These are phyloP conservation scores for Spongilla lacustris DNA, from an alignment of 37 sponge, comb jelly and placozoan species.

Conservation along the genomic window DNA sequence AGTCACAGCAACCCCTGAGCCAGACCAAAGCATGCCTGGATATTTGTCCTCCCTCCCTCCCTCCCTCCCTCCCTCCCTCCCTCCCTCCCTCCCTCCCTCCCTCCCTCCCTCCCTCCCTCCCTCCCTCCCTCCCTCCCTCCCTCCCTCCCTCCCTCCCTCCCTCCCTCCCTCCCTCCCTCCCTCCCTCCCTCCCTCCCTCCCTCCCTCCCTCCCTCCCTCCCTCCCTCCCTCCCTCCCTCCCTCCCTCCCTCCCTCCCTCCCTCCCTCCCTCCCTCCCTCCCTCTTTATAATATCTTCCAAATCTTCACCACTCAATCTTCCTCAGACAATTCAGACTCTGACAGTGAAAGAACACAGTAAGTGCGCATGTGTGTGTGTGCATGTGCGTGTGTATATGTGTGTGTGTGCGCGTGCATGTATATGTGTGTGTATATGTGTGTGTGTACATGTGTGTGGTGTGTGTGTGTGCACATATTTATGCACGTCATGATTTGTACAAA, in stretches of 20 bases:
- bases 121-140: not conserved
- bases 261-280: not conserved
- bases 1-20: no score
- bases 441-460: not conserved
- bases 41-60: constrained; percentile 4
- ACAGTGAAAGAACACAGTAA: not conserved
- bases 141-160: not conserved
- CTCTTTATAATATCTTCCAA: not conserved
- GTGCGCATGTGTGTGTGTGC: not conserved
- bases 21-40: no score
- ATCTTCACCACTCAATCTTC: no score
- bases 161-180: not conserved
- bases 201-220: not conserved
- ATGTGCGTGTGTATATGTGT: not conserved
- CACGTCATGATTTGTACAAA: no score
- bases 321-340: not conserved
- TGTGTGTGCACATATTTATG: constrained; percentile 21
- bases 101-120: not conserved
- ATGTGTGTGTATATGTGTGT: not conserved
- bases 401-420: not conserved
- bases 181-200: not conserved
- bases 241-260: constrained; percentile 4
- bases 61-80: constrained; percentile 6
- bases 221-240: not conserved
- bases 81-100: constrained; percentile 3